phyloP scores from a whole-genome alignment of 1,140 invertebrate species.

The Campoletis sonorensis region DNA sequence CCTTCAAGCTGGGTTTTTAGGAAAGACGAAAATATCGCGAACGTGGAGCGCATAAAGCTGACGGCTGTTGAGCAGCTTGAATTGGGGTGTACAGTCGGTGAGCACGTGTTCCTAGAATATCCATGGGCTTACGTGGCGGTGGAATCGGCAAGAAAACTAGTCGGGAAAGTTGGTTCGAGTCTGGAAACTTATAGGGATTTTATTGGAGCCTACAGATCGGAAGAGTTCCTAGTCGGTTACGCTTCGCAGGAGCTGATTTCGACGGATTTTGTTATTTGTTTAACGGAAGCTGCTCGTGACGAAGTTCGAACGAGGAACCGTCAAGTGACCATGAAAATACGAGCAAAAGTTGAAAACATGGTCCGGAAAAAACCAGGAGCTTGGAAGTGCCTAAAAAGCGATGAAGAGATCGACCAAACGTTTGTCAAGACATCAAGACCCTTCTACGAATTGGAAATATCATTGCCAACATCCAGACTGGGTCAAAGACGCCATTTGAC shows the following conservation, averaged over 20 bases:
- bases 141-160: slow-evolving; percentile 74
- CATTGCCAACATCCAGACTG: slow-evolving; percentile 49
- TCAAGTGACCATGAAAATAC: slow-evolving; percentile 75
- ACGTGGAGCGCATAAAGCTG: slow-evolving; percentile 61
- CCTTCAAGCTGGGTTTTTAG: slow-evolving; percentile 57
- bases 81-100: slow-evolving; percentile 63
- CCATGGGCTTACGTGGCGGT: slow-evolving; percentile 82
- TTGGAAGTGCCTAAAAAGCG: slow-evolving; percentile 81
- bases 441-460: slow-evolving; percentile 80
- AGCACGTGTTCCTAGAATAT: slow-evolving; percentile 81
- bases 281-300: slow-evolving; percentile 75
- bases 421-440: slow-evolving; percentile 75
- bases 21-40: slow-evolving; percentile 63
- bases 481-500: slow-evolving; percentile 38
- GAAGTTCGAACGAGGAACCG: slow-evolving; percentile 75
- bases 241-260: slow-evolving; percentile 77
- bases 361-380: slow-evolving; percentile 77
- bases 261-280: slow-evolving; percentile 82
- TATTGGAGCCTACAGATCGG: slow-evolving; percentile 75
- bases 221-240: slow-evolving; percentile 82
- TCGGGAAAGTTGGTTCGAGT: slow-evolving; percentile 67
- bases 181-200: slow-evolving; percentile 74
- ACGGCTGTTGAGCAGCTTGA: slow-evolving; percentile 56
- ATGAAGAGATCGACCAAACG: slow-evolving; percentile 78
- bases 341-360: slow-evolving; percentile 77